Percentiles rank a stretch among this genome's conserved stretches.
These are phyloP conservation scores for Leucania comma DNA, from an alignment of 2,888 invertebrate species.

Conservation along the genomic window DNA sequence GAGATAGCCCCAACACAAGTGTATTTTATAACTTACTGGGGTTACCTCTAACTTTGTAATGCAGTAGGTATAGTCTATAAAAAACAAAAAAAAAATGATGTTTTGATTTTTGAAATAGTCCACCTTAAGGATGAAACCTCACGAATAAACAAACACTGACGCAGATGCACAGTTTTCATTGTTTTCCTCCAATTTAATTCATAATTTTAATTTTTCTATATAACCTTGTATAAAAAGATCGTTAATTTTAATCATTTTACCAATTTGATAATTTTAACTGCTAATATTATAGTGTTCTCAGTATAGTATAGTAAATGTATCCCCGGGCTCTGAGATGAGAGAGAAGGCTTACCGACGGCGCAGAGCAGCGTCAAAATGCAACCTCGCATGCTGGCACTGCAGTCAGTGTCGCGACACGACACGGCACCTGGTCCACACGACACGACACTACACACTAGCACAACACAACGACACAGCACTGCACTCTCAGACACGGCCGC, in stretches of 20 bases:
- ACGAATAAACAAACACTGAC: neutral
- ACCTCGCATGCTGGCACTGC: slow-evolving; percentile 23
- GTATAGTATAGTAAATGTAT: neutral
- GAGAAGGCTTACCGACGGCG: slow-evolving; percentile 44
- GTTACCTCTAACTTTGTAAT: no score
- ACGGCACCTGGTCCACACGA: neutral
- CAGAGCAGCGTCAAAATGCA: slow-evolving; percentile 46
- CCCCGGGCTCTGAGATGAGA: no score
- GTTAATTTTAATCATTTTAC: no score
- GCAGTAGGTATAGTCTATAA: no score
- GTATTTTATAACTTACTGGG: no score
- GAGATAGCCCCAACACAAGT: no score
- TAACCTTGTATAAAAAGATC: no score
- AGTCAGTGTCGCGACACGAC: neutral
- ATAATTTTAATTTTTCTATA: no score
- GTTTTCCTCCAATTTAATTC: neutral
- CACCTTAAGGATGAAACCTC: neutral
- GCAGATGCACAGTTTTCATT: neutral
- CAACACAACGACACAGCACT: slow-evolving; percentile 2
- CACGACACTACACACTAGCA: slow-evolving; percentile 19
- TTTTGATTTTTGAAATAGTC: no score
- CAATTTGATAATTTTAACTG: no score
- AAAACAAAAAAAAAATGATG: no score
- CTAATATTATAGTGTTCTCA: no score
- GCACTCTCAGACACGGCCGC: neutral